Base-by-base conservation (phyloP, 2,888 invertebrate genomes). In the Amphipoea lucens region DNA sequence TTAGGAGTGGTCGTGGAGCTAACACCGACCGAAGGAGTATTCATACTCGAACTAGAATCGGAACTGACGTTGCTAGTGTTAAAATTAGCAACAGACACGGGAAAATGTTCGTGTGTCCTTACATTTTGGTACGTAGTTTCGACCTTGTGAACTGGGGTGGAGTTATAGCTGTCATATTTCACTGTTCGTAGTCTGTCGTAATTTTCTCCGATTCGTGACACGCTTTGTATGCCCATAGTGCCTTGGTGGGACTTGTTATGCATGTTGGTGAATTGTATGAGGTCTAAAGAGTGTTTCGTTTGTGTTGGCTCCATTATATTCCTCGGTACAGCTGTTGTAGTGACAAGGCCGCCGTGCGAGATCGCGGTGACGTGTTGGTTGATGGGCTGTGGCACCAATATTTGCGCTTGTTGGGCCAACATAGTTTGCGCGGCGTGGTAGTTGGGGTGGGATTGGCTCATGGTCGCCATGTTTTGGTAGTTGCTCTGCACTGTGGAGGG, bases 1-100 rank as follows among this genome's bases (percentile, higher is more conserved):
- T 98, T 98, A 0, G 98, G 98, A 0, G 98, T 98, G 0, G 98
- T 98, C 0, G 97, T 97, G 0, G 98, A 98, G 85, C 98, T 98
- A n/a, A 97, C 97, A 0, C 97, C 97, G 0, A 96, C 92, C 0
- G 96, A 95, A 0, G 96, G 95, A 0, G 97, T 98, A 82, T 98
- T 98, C 84, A 97, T 97, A 74, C 98, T 98, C 0, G 98, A 98
- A 91, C 98, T 98, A 0, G 98, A 98, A 88, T 98, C 98, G 0
- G 98, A 98, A 72, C 97, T 97, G 48, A 97, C 96, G 78, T 97
- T 94, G 78, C 94, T 95, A 3, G 94, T 90, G 79, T 93, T 95
- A 82, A 94, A 96, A 72, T 91, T 94, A 0, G 94, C 93, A 0
- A 93, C 90, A 0, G 94, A 90, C 0, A 94, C 93, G 0, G 94